Conservation (phyloP, 2,888 invertebrate species). For the Podotricha telesiphe region DNA sequence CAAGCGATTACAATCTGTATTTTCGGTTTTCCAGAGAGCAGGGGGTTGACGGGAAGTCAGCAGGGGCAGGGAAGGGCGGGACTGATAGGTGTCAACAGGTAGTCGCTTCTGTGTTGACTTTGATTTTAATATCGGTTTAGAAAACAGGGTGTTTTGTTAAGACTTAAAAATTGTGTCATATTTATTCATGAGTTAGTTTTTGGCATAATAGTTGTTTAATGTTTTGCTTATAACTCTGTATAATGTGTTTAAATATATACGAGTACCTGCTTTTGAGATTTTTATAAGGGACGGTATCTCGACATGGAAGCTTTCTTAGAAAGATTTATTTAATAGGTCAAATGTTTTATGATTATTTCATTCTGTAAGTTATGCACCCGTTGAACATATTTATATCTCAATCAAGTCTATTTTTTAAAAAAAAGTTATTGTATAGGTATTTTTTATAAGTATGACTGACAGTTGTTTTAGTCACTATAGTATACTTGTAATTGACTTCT, state of each 20-base stretch:
- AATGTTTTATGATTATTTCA: no score
- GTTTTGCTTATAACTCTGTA: background rate
- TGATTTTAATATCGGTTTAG: background rate
- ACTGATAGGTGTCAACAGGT: slow-evolving; percentile 8
- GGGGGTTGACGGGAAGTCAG: background rate
- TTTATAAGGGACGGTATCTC: background rate
- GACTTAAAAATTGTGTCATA: background rate
- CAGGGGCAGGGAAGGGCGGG: no score
- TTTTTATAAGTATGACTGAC: no score
- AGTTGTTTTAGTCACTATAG: no score
- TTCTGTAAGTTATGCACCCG: no score
- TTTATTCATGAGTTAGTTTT: background rate
- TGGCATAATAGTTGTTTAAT: background rate
- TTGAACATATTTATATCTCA: no score
- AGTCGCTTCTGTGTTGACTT: background rate
- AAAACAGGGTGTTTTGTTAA: background rate
- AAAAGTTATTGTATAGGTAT: no score
- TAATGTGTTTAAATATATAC: no score
- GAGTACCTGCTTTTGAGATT: no score
- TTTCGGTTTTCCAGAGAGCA: background rate
- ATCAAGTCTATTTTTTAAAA: no score
- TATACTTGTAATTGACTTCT: no score
- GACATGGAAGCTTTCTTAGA: background rate
- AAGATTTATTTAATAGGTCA: background rate
- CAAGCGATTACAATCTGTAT: slow-evolving; percentile 9